phyloP scores from a whole-genome alignment of 2,113 vertebrate species.

The Heterotilapia buettikoferi region DNA sequence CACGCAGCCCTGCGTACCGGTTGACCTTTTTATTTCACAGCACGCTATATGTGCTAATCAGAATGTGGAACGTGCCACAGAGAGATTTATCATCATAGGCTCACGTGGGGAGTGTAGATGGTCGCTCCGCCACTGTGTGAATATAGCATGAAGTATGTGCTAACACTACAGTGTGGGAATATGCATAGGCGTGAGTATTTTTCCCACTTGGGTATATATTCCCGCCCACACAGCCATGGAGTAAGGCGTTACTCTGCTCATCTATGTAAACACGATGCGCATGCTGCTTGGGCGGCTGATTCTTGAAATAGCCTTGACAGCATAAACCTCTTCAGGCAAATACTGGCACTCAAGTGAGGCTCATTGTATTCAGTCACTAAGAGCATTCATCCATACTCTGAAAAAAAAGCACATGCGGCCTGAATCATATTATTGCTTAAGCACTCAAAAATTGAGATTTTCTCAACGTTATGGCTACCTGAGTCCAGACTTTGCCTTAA shows the following conservation, averaged over 20 bases:
- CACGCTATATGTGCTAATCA: conserved; percentile 35
- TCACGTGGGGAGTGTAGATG: conserved; percentile 5
- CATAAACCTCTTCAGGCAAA: conserved; percentile 57
- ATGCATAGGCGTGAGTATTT: conserved; percentile 5
- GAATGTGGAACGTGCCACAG: background rate
- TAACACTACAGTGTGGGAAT: background rate
- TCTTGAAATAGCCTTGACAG: conserved; percentile 59
- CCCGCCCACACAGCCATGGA: conserved; percentile 12
- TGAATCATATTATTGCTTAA: background rate
- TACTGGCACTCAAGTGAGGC: conserved; percentile 31
- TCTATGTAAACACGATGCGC: conserved; percentile 42
- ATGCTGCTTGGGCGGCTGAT: conserved; percentile 1
- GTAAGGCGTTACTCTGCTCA: conserved; percentile 13
- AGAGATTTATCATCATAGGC: background rate
- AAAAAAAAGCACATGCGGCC: background rate
- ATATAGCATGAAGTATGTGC: conserved; percentile 10
- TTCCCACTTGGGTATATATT: background rate
- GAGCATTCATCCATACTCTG: conserved; percentile 30
- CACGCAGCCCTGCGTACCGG: background rate
- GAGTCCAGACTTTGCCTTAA: background rate
- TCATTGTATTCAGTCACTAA: conserved; percentile 44
- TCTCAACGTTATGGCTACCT: background rate
- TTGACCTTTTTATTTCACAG: conserved; percentile 25
- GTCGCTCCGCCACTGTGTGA: background rate
- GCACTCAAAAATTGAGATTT: background rate